phyloP scores from a whole-genome alignment of 2,888 invertebrate genomes.

The Amiota mariae region DNA sequence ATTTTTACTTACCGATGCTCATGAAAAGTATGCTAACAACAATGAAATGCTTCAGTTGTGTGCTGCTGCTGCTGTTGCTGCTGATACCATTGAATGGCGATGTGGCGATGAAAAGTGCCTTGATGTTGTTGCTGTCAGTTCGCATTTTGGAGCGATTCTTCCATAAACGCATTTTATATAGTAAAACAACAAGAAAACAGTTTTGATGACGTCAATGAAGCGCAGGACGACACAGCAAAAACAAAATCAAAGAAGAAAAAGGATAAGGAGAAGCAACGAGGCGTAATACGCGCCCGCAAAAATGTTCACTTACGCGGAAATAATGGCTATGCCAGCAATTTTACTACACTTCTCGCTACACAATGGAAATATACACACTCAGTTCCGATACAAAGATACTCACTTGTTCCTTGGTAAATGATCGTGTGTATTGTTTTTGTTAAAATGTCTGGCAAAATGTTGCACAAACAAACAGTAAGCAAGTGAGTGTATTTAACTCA shows the following conservation, averaged over 20 bases:
- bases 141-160: slow-evolving; percentile 63
- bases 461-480: background rate
- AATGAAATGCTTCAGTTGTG: slow-evolving; percentile 56
- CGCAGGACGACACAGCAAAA: too few species aligned
- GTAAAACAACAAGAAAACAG: background rate
- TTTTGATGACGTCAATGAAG: background rate
- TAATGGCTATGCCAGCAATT: slow-evolving; percentile 59
- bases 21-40: slow-evolving; percentile 59
- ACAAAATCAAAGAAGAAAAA: too few species aligned
- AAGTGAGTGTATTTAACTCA: background rate
- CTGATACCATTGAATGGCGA: background rate
- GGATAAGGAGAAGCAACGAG: too few species aligned
- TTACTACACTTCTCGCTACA: slow-evolving; percentile 40
- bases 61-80: slow-evolving; percentile 39
- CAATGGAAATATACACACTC: too few species aligned
- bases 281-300: slow-evolving; percentile 25
- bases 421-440: slow-evolving; percentile 23
- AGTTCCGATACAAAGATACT: too few species aligned
- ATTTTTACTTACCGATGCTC: slow-evolving; percentile 61
- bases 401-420: slow-evolving; percentile 10
- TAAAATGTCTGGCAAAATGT: slow-evolving; percentile 39
- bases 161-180: slow-evolving; percentile 54
- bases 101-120: background rate
- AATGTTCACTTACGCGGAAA: slow-evolving; percentile 64
- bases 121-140: slow-evolving; percentile 37